Evolutionary conservation across 2,797 vertebrate species (phyloP), one percentile per base, ranked within the genome.

Genomic region (Peromyscus eremicus): DNA sequence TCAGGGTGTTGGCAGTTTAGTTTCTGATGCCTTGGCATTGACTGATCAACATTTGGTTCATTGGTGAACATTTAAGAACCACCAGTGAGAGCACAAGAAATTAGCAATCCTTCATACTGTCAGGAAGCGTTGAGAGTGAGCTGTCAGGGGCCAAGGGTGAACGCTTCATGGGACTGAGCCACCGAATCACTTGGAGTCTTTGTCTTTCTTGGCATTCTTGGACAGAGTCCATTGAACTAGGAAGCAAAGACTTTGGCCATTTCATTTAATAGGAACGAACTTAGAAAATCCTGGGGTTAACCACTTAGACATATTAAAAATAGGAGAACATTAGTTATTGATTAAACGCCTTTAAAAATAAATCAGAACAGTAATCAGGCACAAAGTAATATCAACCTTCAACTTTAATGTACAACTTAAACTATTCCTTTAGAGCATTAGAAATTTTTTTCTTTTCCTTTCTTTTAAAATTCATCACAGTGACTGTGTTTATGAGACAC

Each of bases 1-100:
- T 96, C 89, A 93, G 82, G 49, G 60, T 76, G 60, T 49, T 96
- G 97, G 97, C 97, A 95, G 7, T 96, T 97, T 92, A 95, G 96
- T 93, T 97, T 97, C 95, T 97, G 97, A 96, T 93, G 95, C 92
- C 84, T 97, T 98, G 98, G 98, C 98, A 97, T 97, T 97, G 97
- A 97, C 97, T 97, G 95, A 97, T 97, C 95, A 97, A 95, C 60
- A 0, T 97, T 96, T 83, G 49, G 90, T 96, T 97, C 90, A 55
- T 91, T 81, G 85, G 97, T 97, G 97, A 97, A 90, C 96, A 94
- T 97, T 97, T 97, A 97, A 97, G 97, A 98, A 91, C 97, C 96
- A 95, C 98, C 95, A 96, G 97, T 93, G 97, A 97, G 77, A 60
- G 37, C 57, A 34, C 89, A 66, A 94, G 19, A 94, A 97, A 87